phyloP scores from a whole-genome alignment of 2,797 vertebrate species.

The Podargus strigoides region DNA sequence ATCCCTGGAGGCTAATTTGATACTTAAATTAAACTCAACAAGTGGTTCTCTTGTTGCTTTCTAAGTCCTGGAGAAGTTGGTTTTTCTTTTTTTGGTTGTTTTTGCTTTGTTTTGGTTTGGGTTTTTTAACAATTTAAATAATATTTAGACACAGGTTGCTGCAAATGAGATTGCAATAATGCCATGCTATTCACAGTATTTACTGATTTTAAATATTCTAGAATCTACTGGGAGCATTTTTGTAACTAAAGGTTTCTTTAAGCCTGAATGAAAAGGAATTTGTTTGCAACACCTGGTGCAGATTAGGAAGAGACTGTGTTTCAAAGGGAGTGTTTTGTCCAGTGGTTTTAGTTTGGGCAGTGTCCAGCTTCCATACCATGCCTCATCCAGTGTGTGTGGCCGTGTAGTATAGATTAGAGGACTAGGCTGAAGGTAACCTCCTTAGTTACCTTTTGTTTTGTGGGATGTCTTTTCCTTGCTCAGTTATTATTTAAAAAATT shows the following conservation, averaged over 20 bases:
- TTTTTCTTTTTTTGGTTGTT: not conserved
- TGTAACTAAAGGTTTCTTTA: accelerated
- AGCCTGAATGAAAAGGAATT: not conserved
- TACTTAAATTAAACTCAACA: not conserved
- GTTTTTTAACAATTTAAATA: not conserved
- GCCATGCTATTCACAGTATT: not conserved
- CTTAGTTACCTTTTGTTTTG: not conserved
- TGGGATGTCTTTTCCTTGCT: not conserved
- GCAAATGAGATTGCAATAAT: not conserved
- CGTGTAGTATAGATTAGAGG: not conserved
- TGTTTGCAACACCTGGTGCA: not conserved
- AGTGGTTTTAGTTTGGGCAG: not conserved
- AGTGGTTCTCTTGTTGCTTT: not conserved
- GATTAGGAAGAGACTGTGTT: not conserved
- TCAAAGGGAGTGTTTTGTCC: not conserved
- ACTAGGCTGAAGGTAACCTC: not conserved
- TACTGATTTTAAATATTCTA: not conserved
- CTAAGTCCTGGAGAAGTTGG: not conserved
- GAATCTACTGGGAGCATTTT: not conserved
- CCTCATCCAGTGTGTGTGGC: not conserved
- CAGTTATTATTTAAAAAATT: not conserved
- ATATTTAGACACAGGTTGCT: not conserved
- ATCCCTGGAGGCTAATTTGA: not conserved
- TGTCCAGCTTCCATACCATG: not conserved
- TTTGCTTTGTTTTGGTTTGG: not conserved